Conservation (phyloP, 2,113 vertebrate genomes). For the Oryzias curvinotus region DNA sequence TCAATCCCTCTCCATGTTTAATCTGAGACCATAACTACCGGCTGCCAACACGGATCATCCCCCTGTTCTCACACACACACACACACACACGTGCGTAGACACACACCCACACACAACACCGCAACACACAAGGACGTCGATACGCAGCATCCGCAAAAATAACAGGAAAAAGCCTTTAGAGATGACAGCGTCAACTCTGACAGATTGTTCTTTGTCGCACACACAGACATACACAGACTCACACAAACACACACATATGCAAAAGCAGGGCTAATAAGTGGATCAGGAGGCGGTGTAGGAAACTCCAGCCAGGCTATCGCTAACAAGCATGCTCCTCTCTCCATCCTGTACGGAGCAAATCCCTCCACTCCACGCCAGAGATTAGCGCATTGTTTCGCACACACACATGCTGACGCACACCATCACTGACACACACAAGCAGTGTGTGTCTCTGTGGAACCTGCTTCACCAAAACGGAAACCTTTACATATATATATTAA, state of each 20-base stretch:
- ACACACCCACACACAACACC: slow-evolving; percentile 8
- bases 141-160: slow-evolving; percentile 40
- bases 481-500: no score
- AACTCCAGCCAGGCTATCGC: slow-evolving; percentile 75
- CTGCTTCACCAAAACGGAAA: no score
- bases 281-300: slow-evolving; percentile 74
- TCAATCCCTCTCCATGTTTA: slow-evolving; percentile 69
- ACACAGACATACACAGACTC: slow-evolving; percentile 35
- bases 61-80: slow-evolving; percentile 38
- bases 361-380: slow-evolving; percentile 66
- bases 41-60: slow-evolving; percentile 70
- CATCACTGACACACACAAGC: not conserved
- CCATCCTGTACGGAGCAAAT: slow-evolving; percentile 69
- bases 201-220: slow-evolving; percentile 28
- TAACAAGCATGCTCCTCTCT: slow-evolving; percentile 75
- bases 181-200: slow-evolving; percentile 39
- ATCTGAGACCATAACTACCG: slow-evolving; percentile 67
- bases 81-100: slow-evolving; percentile 1
- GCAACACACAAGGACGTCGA: slow-evolving; percentile 30
- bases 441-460: no score
- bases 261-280: slow-evolving; percentile 66
- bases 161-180: slow-evolving; percentile 35
- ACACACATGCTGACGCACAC: not conserved
- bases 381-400: slow-evolving; percentile 71
- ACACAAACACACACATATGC: slow-evolving; percentile 38